Base-by-base conservation (phyloP, 2,888 invertebrate species). In the Choristoneura rosaceana region DNA sequence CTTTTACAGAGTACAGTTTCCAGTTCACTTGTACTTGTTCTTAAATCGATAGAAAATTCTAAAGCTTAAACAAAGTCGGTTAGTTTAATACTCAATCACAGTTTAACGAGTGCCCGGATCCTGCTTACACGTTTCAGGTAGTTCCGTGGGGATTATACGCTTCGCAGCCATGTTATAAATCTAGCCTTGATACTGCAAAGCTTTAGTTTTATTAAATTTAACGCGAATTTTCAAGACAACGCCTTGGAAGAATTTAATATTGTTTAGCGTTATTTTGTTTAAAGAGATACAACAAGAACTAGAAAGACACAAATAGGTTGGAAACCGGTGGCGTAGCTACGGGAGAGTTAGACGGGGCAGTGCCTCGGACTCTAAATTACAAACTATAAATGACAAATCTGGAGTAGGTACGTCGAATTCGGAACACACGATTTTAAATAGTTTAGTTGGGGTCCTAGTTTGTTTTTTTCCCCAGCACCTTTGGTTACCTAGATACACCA, bases 191-290 rank as follows among this genome's bases (percentile, higher is more conserved):
- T 34, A 67, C 60, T 52, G 45, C 50, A 67, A 71, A 45, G 45
- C 71, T 67, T n/a, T 58, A 67, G 67, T 71, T 71, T 71, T 71
- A 71, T 63, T 71, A 67, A 71, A 71, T 71, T 68, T 58, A 71
- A 71, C 67, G 47, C 67, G 62, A 25, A 67, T 60, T 65, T 65
- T 52, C 34, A 34, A 43, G 63, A 55, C 25, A 55, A 55, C 34
- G 47, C 41, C 55, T n/a, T 14, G 17, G 25, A 10, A 34, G 50
- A 34, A 50, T 12, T 47, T 12, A 34, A 64, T 47, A 50, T 50
- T 15, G 65, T 17, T 34, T 25, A 4, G 9, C 55, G 25, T 12
- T n/a, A 14, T 43, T 55, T 55, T 25, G 10, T 52, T 52, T 9
- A 25, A 55, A 25, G 25, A 10, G 17, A 8, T 17, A 8, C 50